Base-by-base conservation (phyloP, 2,113 vertebrate genomes). In the Lanius ludovicianus region DNA sequence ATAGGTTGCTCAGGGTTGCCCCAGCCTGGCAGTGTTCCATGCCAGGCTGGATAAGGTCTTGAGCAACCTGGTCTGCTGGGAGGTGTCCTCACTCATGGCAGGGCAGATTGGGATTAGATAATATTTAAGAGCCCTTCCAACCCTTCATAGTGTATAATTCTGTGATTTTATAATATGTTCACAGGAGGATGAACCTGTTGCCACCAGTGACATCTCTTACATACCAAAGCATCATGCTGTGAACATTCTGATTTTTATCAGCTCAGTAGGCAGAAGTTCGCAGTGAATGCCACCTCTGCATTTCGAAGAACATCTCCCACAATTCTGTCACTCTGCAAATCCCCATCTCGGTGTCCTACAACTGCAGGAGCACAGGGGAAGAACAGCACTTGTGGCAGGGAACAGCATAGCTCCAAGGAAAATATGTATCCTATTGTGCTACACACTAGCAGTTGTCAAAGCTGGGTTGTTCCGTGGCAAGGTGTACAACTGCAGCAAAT, bases 331-430 rank as follows among this genome's bases (percentile, higher is more conserved):
- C 80, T 44, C n/a, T 30, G 76, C 50, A 42, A 30, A 52, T 24
- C 46, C 28, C 55, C 42, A 4, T 20, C n/a, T 47, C 16, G 0
- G 4, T 13, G 41, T 25, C 37, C 31, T 20, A 1, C 60, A 20
- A 0, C 21, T 12, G n/a, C 2, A 28, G 44, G 57, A 47, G 33
- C 1, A 25, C 20, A 6, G 15, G 5, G 24, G 23, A 42, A 44
- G 21, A 67, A 4, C 28, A 31, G 13, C 4, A 0, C 23, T 42
- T 2, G 13, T 13, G 21, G 44, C 13, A 52, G 14, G n/a, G 21
- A 56, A 13, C 23, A 1, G 7, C 2, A 0, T 12, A 4, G 30
- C 53, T 41, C 73, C 64, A 9, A 22, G 55, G 68, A 35, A 31
- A 7, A 17, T 6, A 4, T 4, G 37, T 30, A 11, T 21, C 50